Conservation (phyloP, 2,888 invertebrate species). For the Amiota communis region DNA sequence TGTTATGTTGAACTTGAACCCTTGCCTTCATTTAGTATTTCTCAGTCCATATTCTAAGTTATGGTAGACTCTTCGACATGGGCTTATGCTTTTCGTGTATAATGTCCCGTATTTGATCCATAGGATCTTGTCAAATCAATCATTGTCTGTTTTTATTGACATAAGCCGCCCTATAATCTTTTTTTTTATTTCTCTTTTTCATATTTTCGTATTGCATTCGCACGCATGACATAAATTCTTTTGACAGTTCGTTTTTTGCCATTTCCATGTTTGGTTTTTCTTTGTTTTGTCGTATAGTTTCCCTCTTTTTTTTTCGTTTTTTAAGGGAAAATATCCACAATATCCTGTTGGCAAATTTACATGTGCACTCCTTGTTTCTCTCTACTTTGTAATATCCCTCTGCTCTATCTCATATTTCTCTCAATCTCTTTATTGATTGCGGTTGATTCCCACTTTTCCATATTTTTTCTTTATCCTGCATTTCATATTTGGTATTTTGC, state of each 20-base stretch:
- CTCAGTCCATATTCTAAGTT: constrained; percentile 24
- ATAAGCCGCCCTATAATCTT: constrained; percentile 67
- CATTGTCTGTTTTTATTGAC: constrained; percentile 70
- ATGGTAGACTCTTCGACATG: too few relatives aligned
- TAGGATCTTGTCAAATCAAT: constrained; percentile 67
- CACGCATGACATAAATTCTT: constrained; percentile 70
- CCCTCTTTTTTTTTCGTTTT: constrained; percentile 43
- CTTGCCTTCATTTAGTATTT: constrained; percentile 25
- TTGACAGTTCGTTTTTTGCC: constrained; percentile 61
- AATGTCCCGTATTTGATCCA: too few relatives aligned
- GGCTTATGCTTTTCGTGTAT: too few relatives aligned
- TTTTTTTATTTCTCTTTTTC: constrained; percentile 54
- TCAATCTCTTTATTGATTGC: constrained; percentile 36
- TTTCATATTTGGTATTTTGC: constrained; percentile 8
- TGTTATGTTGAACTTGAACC: neutral
- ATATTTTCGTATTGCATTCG: constrained; percentile 55
- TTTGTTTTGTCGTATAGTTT: constrained; percentile 40
- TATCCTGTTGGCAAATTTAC: constrained; percentile 64
- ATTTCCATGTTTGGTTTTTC: constrained; percentile 46
- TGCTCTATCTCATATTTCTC: constrained; percentile 18
- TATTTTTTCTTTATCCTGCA: constrained; percentile 26
- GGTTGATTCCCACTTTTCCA: constrained; percentile 37
- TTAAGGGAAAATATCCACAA: constrained; percentile 8
- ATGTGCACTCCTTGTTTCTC: constrained; percentile 49
- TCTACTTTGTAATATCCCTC: neutral